Evolutionary conservation across 2,888 invertebrate genomes (phyloP).

Genomic region (Platerodrilus igneus): DNA sequence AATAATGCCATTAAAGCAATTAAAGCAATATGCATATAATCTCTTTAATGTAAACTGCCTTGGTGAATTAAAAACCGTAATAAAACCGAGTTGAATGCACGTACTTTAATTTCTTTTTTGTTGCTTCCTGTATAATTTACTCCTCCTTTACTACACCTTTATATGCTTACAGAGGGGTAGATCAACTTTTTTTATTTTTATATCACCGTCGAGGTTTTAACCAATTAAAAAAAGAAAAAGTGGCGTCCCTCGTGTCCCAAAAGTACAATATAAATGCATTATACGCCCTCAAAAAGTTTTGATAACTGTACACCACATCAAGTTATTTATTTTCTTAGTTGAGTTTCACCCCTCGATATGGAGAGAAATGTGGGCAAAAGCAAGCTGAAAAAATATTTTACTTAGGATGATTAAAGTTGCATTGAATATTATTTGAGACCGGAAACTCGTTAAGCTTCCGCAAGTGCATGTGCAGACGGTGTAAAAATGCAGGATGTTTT

Average conservation of each 20-base stretch:
- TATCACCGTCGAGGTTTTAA: conserved; percentile 47
- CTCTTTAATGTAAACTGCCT: conserved; percentile 22
- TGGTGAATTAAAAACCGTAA: conserved; percentile 22
- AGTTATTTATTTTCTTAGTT: conserved; percentile 21
- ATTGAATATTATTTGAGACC: too few relatives aligned
- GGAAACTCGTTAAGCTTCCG: too few relatives aligned
- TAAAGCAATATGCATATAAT: conserved; percentile 28
- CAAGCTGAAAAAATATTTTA: too few relatives aligned
- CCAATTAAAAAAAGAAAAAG: conserved; percentile 46
- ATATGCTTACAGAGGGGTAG: too few relatives aligned
- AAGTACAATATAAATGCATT: conserved; percentile 32
- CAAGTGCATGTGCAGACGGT: too few relatives aligned
- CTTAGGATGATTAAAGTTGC: too few relatives aligned
- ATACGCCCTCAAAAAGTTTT: conserved; percentile 26
- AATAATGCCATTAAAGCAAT: conserved; percentile 29
- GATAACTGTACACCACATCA: conserved; percentile 20
- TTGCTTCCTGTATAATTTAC: conserved; percentile 33
- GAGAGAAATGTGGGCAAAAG: too few relatives aligned
- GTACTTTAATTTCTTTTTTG: conserved; percentile 32
- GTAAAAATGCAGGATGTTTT: too few relatives aligned
- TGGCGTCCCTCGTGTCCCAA: conserved; percentile 25
- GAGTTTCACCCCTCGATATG: conserved; percentile 9
- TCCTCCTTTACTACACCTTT: conserved; percentile 42
- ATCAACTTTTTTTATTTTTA: conserved; percentile 47
- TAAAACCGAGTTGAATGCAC: conserved; percentile 24